Conservation (phyloP, 2,888 invertebrate genomes). For the Empis stercorea region DNA sequence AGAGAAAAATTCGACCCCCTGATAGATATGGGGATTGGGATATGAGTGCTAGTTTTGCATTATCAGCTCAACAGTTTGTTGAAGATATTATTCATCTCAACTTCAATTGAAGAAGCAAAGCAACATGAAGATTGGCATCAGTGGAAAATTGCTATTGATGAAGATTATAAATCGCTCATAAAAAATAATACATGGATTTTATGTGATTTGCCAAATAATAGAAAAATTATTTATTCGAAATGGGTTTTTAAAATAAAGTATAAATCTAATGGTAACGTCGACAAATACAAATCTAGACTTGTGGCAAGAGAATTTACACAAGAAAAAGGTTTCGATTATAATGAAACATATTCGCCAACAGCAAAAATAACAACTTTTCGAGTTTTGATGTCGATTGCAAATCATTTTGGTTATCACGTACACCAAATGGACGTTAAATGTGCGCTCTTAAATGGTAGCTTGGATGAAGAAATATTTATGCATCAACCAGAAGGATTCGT, state of each 20-base stretch:
- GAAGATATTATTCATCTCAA: slow-evolving; percentile 4
- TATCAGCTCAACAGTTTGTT: slow-evolving; percentile 5
- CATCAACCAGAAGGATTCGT: no score
- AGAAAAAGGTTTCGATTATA: no score
- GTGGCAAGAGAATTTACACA: slow-evolving; percentile 4
- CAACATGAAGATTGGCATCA: not conserved
- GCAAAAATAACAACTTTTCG: no score
- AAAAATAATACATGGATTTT: slow-evolving; percentile 14
- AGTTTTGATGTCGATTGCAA: no score
- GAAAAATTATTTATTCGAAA: not conserved
- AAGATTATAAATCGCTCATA: slow-evolving; percentile 11
- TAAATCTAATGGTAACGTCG: slow-evolving; percentile 1
- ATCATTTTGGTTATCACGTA: no score
- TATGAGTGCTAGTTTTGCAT: slow-evolving; percentile 2
- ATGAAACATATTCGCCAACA: no score
- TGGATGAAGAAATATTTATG: no score
- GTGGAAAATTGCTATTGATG: slow-evolving; percentile 11
- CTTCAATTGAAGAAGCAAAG: slow-evolving; percentile 6
- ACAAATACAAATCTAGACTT: slow-evolving; percentile 7
- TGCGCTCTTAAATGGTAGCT: no score
- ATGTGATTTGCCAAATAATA: slow-evolving; percentile 3
- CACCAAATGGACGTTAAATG: no score
- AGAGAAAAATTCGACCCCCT: no score
- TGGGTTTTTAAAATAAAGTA: slow-evolving; percentile 2
- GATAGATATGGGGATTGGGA: no score